Conservation (phyloP, 2,797 vertebrate species). For the Catharus ustulatus region DNA sequence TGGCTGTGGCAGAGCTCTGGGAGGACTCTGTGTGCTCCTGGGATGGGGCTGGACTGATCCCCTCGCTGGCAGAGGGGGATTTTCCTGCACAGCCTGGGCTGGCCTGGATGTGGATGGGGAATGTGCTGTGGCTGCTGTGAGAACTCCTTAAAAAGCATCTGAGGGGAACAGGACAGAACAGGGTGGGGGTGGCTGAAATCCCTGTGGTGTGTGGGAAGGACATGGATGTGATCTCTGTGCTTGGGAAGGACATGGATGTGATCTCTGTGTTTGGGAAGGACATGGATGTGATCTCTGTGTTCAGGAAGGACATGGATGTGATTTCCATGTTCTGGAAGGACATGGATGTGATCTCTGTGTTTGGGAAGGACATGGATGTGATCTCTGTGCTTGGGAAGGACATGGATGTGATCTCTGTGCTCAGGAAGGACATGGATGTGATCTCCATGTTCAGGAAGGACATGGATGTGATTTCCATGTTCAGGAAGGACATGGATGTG, state of each 20-base stretch:
- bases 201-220: not conserved
- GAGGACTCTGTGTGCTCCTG: not conserved
- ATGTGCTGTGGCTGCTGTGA: not conserved
- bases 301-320: too few relatives aligned
- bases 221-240: accelerated
- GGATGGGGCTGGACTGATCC: not conserved
- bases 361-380: not conserved
- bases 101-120: accelerated
- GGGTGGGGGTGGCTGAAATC: not conserved
- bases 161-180: not conserved
- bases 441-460: too few relatives aligned
- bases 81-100: accelerated
- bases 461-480: too few relatives aligned
- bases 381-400: not conserved
- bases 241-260: not conserved
- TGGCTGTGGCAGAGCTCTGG: not conserved
- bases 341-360: accelerated
- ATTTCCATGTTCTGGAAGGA: not conserved
- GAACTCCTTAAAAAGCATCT: not conserved
- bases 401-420: not conserved
- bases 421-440: too few relatives aligned
- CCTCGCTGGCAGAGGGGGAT: accelerated
- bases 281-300: not conserved
- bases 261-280: not conserved
- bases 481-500: not conserved